Base-by-base conservation (phyloP, 2,888 invertebrate species). In the Drosophila kuntzei region DNA sequence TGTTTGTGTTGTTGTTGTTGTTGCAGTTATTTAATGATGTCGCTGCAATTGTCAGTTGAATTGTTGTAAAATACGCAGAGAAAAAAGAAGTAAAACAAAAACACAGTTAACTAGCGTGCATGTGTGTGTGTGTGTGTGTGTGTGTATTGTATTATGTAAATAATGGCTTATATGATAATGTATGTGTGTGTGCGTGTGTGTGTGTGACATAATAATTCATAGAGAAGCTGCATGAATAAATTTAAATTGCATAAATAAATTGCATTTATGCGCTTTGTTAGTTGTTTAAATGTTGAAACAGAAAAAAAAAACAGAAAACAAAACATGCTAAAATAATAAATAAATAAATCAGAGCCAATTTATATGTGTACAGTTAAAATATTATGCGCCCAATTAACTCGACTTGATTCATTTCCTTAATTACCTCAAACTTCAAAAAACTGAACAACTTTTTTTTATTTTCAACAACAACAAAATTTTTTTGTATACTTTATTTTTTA, bases 181-280 rank as follows among this genome's bases (percentile, higher is more conserved):
- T 22, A 6, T 51, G 43, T 12, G n/a, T 43, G 49, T 39, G 16
- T 58, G 47, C 47, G 47, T 44, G 53, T 51, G 16, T 46, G 36
- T 46, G 47, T 41, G 25, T 41, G 22, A 27, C 32, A 55, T 66
- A 47, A 76, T 76, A 65, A 66, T 63, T 66, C 53, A 63, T 60
- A 67, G 46, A 58, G 50, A 64, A 62, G 53, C 62, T 65, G 58
- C 64, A 76, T 76, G 61, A 76, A 79, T 80, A 81, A 71, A 73
- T 77, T 8, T 80, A 81, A 71, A 73, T 77, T 8, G 53, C 64
- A 72, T 76, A 63, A 79, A 82, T 80, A 81, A 72, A 75, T 78
- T 78, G 50, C 71, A 68, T 80, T 77, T 64, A 70, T 67, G 70
- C 75, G 87, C 79, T 84, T 87, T 82, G 84, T 87, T 87, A 82